Evolutionary conservation across 2,888 invertebrate genomes (phyloP), one percentile per base, ranked within the genome.

Genomic region (Sympetrum striolatum): DNA sequence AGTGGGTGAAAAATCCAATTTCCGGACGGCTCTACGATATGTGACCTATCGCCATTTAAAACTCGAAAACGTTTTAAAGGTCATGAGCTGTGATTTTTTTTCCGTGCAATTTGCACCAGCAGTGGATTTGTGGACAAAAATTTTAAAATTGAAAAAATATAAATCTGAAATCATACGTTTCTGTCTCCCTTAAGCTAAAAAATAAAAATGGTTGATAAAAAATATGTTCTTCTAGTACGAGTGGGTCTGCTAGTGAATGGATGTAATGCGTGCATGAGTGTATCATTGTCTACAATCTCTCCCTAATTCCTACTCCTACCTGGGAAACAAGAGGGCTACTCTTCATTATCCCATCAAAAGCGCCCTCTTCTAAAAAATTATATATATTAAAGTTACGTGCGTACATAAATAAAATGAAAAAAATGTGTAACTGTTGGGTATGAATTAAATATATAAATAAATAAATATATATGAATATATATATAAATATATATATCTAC

Each of bases 221-320:
- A 86, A 58, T 60, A 86, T 86, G 86, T 86, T 86, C 86, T 86
- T 86, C 86, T 86, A 37, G 86, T 86, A 39, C 64, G 86, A 37
- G 86, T 86, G 86, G 12, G 86, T 60, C 58, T 12, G 60, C 86
- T 86, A 86, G 86, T 58, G 86, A 64, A 60, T 86, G 86, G 86
- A n/a, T 86, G 86, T 86, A n/a, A 60, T 86, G 64, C 31, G 64
- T 58, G 64, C 86, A 60, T 86, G 86, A 18, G 86, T 58, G 86
- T 86, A 86, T 86, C 86, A 86, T 86, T 86, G 86, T 86, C 86
- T 86, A 86, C 60, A 86, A 86, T 86, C 86, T 86, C 86, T 86
- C 86, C 82, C 86, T 60, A 86, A 64, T 86, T 86, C 86, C 60
- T 60, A 35, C 12, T 86, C 60, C 86, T 60, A 37, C 86, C 39